A percentile compares a stretch with the other conserved stretches of the same genome.
Evolutionary conservation across 2,888 invertebrate genomes (phyloP).

Genomic region (Sclerodermus sp.): DNA sequence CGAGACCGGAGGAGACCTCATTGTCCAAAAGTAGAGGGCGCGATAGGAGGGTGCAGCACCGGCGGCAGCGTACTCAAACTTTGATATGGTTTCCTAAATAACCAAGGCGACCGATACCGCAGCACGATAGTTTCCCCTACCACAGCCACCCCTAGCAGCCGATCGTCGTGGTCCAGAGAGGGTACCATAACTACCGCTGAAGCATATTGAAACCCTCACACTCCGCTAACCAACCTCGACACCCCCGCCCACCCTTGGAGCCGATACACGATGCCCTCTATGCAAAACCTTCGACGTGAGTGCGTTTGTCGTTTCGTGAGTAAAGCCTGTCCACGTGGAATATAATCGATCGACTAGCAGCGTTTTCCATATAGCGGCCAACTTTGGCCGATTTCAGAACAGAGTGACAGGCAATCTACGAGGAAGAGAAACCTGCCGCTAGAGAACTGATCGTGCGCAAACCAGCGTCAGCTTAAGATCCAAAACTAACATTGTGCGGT

Average conservation of each 20-base stretch:
- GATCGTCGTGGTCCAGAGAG: slow-evolving; percentile 35
- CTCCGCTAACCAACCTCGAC: slow-evolving; percentile 29
- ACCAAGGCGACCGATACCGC: slow-evolving; percentile 52
- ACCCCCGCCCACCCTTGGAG: slow-evolving; percentile 21
- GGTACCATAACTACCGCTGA: slow-evolving; percentile 47
- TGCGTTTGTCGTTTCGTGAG: slow-evolving; percentile 47
- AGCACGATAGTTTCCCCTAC: slow-evolving; percentile 35
- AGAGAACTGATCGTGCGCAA: neutral
- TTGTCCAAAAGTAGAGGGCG: slow-evolving; percentile 39
- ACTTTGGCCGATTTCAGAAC: slow-evolving; percentile 28
- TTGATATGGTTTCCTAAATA: slow-evolving; percentile 55
- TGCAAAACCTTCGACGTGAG: slow-evolving; percentile 36
- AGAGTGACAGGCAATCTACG: slow-evolving; percentile 47
- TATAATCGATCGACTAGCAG: slow-evolving; percentile 34
- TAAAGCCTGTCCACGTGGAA: slow-evolving; percentile 27
- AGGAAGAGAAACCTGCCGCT: neutral
- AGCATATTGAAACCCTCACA: slow-evolving; percentile 49
- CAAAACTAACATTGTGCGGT: no score
- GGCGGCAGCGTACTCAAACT: slow-evolving; percentile 48
- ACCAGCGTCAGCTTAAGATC: neutral
- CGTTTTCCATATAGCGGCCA: slow-evolving; percentile 25
- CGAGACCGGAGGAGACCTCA: slow-evolving; percentile 39
- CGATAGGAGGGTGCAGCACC: slow-evolving; percentile 23
- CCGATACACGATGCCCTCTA: slow-evolving; percentile 27
- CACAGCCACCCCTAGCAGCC: slow-evolving; percentile 3